phyloP scores from a whole-genome alignment of 2,113 vertebrate species.

The Mustela nigripes region DNA sequence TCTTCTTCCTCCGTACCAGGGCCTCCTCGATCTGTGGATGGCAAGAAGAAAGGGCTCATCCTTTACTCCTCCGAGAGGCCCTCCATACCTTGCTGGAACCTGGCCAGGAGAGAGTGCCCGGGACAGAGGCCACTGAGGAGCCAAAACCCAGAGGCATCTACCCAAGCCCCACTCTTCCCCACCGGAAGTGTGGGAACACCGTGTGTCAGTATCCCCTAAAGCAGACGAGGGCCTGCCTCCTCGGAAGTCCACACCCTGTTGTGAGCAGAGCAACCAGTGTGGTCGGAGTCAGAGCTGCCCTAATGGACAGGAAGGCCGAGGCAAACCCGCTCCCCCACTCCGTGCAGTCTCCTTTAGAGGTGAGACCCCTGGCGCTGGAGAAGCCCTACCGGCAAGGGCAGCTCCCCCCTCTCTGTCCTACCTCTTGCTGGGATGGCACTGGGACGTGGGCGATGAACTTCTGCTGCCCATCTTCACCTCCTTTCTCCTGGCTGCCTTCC shows the following conservation, averaged over 20 bases:
- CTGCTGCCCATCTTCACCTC: constrained; percentile 92
- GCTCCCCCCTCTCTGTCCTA: constrained; percentile 74
- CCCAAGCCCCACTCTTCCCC: neutral
- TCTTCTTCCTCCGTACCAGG: constrained; percentile 97
- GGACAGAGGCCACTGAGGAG: neutral
- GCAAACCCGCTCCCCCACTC: no score
- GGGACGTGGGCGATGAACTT: constrained; percentile 97
- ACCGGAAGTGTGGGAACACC: neutral
- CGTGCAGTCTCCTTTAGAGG: neutral
- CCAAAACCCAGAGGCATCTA: neutral
- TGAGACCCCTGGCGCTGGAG: neutral
- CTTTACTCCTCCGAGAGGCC: neutral
- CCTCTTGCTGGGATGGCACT: constrained; percentile 97
- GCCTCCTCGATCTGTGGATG: constrained; percentile 95
- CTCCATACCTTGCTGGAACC: rapidly evolving
- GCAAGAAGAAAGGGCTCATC: neutral
- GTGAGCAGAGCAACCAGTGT: no score
- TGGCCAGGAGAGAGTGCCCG: neutral
- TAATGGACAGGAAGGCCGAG: rapidly evolving
- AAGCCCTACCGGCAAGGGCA: neutral
- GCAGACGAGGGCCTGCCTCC: neutral
- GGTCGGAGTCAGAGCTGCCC: neutral
- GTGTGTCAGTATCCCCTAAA: neutral
- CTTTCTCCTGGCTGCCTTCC: constrained; percentile 89
- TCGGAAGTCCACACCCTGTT: neutral